Percentiles rank a stretch among this genome's conserved stretches.
Evolutionary conservation across 2,797 vertebrate genomes (phyloP).

Genomic region (Cichlasoma orientale): DNA sequence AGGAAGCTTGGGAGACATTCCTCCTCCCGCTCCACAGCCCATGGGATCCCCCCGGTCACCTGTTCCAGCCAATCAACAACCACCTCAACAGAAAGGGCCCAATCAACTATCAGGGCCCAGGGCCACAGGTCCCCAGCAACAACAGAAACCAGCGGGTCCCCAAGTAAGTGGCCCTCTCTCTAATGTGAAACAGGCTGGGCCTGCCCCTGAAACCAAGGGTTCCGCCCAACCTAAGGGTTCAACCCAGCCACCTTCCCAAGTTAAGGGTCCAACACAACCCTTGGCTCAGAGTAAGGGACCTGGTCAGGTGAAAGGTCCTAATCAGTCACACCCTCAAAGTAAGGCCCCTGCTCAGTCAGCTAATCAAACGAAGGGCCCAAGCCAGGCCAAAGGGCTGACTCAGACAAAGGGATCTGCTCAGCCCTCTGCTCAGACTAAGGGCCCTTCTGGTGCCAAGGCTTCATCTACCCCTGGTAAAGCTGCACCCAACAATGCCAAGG

Average conservation of each 20-base stretch:
- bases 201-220: slow-evolving; percentile 80
- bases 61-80: slow-evolving; percentile 77
- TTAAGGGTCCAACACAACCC: slow-evolving; percentile 61
- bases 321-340: slow-evolving; percentile 63
- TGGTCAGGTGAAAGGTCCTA: slow-evolving; percentile 62
- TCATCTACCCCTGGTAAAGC: slow-evolving; percentile 66
- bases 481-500: slow-evolving; percentile 60
- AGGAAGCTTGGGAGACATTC: slow-evolving; percentile 90
- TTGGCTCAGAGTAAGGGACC: slow-evolving; percentile 62
- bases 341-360: slow-evolving; percentile 60
- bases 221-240: slow-evolving; percentile 69
- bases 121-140: slow-evolving; percentile 78
- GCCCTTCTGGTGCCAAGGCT: slow-evolving; percentile 58
- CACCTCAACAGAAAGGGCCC: slow-evolving; percentile 76
- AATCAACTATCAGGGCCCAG: slow-evolving; percentile 81
- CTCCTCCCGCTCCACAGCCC: slow-evolving; percentile 79
- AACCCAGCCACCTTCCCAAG: slow-evolving; percentile 54
- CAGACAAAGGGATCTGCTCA: slow-evolving; percentile 71
- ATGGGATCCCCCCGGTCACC: slow-evolving; percentile 81
- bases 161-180: slow-evolving; percentile 86
- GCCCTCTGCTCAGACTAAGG: slow-evolving; percentile 66
- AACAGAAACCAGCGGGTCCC: slow-evolving; percentile 80
- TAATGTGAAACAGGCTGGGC: slow-evolving; percentile 82
- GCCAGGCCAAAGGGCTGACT: slow-evolving; percentile 66
- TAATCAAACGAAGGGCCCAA: slow-evolving; percentile 65